These are phyloP conservation scores for Nomada ruficornis DNA, from an alignment of 2,888 invertebrate species.

Conservation along the genomic window DNA sequence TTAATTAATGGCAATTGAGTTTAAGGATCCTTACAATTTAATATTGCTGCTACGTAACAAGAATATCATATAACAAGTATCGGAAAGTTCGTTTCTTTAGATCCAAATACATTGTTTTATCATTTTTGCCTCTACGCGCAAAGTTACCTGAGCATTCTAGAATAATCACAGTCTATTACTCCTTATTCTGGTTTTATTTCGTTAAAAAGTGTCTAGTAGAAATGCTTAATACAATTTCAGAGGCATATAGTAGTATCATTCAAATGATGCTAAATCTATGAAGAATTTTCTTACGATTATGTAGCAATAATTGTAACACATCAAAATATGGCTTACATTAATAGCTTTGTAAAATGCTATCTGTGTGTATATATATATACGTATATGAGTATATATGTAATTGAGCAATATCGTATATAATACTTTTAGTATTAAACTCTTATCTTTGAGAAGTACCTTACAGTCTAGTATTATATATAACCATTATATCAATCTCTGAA, in stretches of 20 bases:
- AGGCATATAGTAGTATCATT: constrained; percentile 18
- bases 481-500: constrained; percentile 73
- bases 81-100: neutral
- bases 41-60: constrained; percentile 20
- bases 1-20: constrained; percentile 30
- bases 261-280: constrained; percentile 13
- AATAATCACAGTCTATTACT: constrained; percentile 54
- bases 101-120: constrained; percentile 15
- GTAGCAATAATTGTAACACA: constrained; percentile 31
- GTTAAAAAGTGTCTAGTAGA: constrained; percentile 34
- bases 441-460: constrained; percentile 59
- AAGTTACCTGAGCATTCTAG: constrained; percentile 46
- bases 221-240: constrained; percentile 19
- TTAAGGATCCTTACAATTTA: constrained; percentile 8
- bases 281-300: constrained; percentile 33
- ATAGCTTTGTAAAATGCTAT: constrained; percentile 17
- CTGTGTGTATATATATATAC: neutral
- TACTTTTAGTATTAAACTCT: constrained; percentile 21
- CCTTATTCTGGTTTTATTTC: constrained; percentile 32
- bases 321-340: constrained; percentile 29
- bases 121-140: constrained; percentile 3
- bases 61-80: constrained; percentile 29
- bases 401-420: constrained; percentile 14
- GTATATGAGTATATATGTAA: neutral
- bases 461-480: constrained; percentile 79